Evolutionary conservation across 2,113 vertebrate species (phyloP).

Genomic region (Ageneiosus marmoratus): DNA sequence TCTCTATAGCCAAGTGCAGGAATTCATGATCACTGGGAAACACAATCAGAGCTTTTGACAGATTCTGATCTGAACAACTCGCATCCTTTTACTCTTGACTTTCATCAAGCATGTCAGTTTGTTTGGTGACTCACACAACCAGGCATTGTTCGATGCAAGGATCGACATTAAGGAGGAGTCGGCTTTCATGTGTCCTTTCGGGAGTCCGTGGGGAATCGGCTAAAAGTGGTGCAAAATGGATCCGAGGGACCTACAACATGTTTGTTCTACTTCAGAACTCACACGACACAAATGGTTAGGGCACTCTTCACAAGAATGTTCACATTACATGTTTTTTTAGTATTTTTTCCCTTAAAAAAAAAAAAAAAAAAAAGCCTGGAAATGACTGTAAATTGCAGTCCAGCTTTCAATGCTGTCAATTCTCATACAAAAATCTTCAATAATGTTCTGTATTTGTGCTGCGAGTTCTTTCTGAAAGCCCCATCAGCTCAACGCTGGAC

Average conservation of each 20-base stretch:
- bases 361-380: neutral
- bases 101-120: neutral
- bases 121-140: neutral
- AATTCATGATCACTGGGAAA: neutral
- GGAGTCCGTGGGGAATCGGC: slow-evolving; percentile 14
- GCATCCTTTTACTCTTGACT: neutral
- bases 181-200: slow-evolving; percentile 30
- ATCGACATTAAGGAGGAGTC: slow-evolving; percentile 28
- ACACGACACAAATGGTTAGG: too few species aligned
- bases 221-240: neutral
- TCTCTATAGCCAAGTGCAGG: neutral
- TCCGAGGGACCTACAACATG: too few species aligned
- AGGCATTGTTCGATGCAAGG: slow-evolving; percentile 29
- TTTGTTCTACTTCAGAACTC: too few species aligned
- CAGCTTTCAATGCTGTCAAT: neutral
- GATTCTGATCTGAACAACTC: neutral
- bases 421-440: neutral
- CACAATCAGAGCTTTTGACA: neutral
- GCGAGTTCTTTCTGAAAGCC: neutral
- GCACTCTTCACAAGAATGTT: neutral
- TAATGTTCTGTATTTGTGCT: neutral
- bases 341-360: neutral
- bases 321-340: neutral
- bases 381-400: neutral
- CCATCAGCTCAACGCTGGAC: neutral